A percentile compares a stretch with the other conserved stretches of the same genome.
Conservation (phyloP, 2,113 vertebrate species). For the Eolophus roseicapilla region DNA sequence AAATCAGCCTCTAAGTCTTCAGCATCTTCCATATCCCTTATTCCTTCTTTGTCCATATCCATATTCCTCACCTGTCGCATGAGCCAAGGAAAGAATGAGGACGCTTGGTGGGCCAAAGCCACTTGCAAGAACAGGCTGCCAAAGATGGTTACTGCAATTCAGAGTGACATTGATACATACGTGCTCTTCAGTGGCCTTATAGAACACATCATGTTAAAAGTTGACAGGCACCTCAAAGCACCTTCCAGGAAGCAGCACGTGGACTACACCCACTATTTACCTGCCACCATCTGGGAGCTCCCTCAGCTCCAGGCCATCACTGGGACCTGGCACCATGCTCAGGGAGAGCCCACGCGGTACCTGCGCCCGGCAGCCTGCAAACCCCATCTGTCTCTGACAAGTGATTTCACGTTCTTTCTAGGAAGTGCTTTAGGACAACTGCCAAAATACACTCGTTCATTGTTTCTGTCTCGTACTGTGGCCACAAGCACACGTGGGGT, state of each 20-base stretch:
- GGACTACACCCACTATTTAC: rapidly evolving
- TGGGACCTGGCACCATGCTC: rapidly evolving
- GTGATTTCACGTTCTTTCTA: conserved; percentile 3
- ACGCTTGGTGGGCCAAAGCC: not conserved
- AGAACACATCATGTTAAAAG: not conserved
- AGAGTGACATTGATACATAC: not conserved
- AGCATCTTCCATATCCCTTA: not conserved
- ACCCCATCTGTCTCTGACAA: not conserved
- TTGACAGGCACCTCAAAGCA: not conserved
- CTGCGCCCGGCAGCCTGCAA: not conserved
- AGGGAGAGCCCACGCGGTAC: not conserved
- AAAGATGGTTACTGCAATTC: not conserved
- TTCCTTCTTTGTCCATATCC: not conserved
- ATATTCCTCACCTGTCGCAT: rapidly evolving
- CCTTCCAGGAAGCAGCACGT: not conserved
- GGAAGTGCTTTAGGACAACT: conserved; percentile 20
- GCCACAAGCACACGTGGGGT: not conserved
- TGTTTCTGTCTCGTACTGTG: not conserved
- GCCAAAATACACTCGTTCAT: not conserved
- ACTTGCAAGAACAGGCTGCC: not conserved
- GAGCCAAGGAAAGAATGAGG: not conserved
- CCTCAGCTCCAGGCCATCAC: rapidly evolving
- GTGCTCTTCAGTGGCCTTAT: not conserved
- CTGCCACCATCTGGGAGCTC: not conserved
- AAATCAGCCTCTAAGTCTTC: not conserved